Conservation (phyloP, 1,140 invertebrate species). For the Temnothorax nylanderi region DNA sequence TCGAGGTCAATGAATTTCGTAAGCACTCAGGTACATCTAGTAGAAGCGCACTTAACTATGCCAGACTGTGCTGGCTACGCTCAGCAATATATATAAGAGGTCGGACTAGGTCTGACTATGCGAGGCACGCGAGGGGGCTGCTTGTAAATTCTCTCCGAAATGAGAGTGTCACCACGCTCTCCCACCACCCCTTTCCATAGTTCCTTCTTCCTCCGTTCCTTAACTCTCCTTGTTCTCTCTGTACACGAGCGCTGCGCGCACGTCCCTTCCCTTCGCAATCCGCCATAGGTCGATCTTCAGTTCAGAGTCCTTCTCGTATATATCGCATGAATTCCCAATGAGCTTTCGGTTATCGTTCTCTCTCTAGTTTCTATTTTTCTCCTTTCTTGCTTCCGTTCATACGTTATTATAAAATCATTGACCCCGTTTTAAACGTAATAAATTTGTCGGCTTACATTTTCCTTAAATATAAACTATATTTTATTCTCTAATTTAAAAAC, state of each 20-base stretch:
- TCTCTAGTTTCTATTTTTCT: constrained; percentile 32
- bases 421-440: constrained; percentile 79
- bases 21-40: constrained; percentile 75
- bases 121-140: constrained; percentile 84
- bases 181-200: constrained; percentile 53
- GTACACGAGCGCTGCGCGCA: constrained; percentile 53
- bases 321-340: constrained; percentile 81
- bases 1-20: constrained; percentile 73
- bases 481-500: neutral
- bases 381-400: constrained; percentile 30
- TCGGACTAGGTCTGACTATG: constrained; percentile 85
- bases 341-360: constrained; percentile 63
- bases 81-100: constrained; percentile 77
- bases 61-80: constrained; percentile 79
- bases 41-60: constrained; percentile 82
- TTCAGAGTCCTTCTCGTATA: constrained; percentile 68
- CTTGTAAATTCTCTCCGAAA: constrained; percentile 85
- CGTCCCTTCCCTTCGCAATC: constrained; percentile 51
- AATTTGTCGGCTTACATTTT: constrained; percentile 78
- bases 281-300: constrained; percentile 62
- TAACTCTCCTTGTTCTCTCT: constrained; percentile 69
- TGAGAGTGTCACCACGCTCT: constrained; percentile 84
- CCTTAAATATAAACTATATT: neutral
- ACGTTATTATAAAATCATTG: constrained; percentile 77
- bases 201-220: constrained; percentile 52